A percentile compares a stretch with the other conserved stretches of the same genome.
Evolutionary conservation across 2,888 invertebrate species (phyloP).

Genomic region (Andricus curvator): DNA sequence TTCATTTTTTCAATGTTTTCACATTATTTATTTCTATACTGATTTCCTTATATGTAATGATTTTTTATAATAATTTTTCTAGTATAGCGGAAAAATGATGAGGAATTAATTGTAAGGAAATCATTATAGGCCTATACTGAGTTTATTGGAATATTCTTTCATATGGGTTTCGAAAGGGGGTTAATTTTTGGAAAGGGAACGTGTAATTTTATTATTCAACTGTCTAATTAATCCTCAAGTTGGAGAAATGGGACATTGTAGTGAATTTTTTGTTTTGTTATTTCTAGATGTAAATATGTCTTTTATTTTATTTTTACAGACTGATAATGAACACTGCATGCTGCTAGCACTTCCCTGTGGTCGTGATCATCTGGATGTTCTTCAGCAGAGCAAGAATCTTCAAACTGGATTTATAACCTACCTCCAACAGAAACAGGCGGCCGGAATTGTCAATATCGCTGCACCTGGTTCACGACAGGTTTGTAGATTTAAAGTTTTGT

Average conservation of each 20-base stretch:
- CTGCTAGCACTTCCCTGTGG: conserved; percentile 97
- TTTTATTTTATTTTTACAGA: conserved; percentile 80
- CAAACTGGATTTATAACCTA: conserved; percentile 97
- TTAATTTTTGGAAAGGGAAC: too few species aligned
- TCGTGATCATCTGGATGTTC: conserved; percentile 94
- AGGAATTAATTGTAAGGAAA: too few species aligned
- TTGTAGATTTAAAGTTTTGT: conserved; percentile 61
- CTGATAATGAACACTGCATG: conserved; percentile 97
- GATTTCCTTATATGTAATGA: too few species aligned
- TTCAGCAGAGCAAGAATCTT: conserved; percentile 94
- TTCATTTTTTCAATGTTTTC: too few species aligned
- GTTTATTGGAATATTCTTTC: too few species aligned
- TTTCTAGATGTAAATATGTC: conserved; percentile 28
- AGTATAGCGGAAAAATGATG: too few species aligned
- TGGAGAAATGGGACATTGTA: background rate
- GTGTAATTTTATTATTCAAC: too few species aligned
- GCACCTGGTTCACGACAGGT: conserved; percentile 94
- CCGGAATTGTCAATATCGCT: conserved; percentile 98
- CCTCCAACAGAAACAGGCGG: conserved; percentile 97
- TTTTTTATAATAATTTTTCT: too few species aligned
- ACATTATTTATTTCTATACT: too few species aligned
- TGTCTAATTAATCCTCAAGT: too few species aligned
- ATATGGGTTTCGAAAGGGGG: too few species aligned
- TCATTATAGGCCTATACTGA: too few species aligned
- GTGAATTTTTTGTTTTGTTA: conserved; percentile 10